Conservation (phyloP, 2,888 invertebrate genomes). For the Tinea trinotella region DNA sequence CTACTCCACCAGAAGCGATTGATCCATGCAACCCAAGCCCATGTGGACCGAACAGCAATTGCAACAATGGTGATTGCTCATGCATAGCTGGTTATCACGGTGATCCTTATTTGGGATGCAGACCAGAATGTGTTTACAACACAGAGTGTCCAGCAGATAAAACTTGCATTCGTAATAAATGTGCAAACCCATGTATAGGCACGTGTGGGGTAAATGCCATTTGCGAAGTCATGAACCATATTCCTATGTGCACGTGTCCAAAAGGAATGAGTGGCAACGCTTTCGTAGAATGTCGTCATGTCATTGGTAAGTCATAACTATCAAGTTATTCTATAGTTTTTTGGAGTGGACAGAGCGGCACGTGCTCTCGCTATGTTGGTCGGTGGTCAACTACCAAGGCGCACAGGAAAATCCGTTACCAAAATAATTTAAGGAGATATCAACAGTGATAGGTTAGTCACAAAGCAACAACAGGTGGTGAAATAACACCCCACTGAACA, state of each 20-base stretch:
- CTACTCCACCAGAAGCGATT: slow-evolving; percentile 26
- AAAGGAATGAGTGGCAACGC: slow-evolving; percentile 78
- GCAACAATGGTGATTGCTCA: slow-evolving; percentile 72
- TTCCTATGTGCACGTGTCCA: slow-evolving; percentile 80
- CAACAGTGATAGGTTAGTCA: no score
- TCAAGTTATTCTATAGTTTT: no score
- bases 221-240: slow-evolving; percentile 80
- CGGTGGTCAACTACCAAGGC: no score
- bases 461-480: no score
- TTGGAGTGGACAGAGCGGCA: no score
- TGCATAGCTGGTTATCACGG: slow-evolving; percentile 75
- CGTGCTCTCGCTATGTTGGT: no score
- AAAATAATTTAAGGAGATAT: no score
- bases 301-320: slow-evolving; percentile 53
- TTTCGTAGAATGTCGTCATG: slow-evolving; percentile 71
- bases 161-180: slow-evolving; percentile 78
- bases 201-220: slow-evolving; percentile 80
- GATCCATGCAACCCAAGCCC: slow-evolving; percentile 76
- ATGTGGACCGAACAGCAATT: slow-evolving; percentile 76
- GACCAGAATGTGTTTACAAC: slow-evolving; percentile 80
- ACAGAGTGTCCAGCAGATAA: slow-evolving; percentile 76
- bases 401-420: no score
- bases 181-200: slow-evolving; percentile 80
- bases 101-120: slow-evolving; percentile 77
- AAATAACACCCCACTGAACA: no score